A percentile compares a stretch with the other conserved stretches of the same genome.
These are phyloP conservation scores for Osmerus eperlanus DNA, from an alignment of 2,113 vertebrate genomes.

Conservation along the genomic window DNA sequence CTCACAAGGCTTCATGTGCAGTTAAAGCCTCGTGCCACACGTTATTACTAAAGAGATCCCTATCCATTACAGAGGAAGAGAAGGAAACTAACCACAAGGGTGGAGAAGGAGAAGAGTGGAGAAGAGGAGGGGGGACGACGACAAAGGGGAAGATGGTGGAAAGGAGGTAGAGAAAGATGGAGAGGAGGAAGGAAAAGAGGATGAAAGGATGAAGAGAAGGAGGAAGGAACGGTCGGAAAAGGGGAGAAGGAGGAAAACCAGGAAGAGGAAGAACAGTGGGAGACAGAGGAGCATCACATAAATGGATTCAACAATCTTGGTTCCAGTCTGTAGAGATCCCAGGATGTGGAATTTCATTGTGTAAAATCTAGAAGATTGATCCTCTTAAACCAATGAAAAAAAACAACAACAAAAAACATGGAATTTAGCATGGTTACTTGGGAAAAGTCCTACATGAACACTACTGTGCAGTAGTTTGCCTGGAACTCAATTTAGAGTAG, in stretches of 20 bases:
- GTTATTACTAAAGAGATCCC: slow-evolving; percentile 60
- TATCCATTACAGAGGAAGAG: slow-evolving; percentile 52
- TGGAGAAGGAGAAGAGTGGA: background rate
- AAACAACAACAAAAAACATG: background rate
- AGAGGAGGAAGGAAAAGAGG: no score
- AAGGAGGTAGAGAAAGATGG: no score
- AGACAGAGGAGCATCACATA: no score
- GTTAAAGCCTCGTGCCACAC: slow-evolving; percentile 39
- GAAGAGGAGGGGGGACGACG: background rate
- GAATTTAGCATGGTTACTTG: no score
- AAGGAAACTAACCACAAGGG: slow-evolving; percentile 40
- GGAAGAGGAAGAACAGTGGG: no score
- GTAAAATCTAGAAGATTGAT: slow-evolving; percentile 10
- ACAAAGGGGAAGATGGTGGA: no score
- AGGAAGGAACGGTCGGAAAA: no score
- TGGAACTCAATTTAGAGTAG: no score
- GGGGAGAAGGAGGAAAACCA: no score
- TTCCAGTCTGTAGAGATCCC: slow-evolving; percentile 16
- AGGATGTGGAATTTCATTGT: no score
- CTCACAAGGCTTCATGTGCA: slow-evolving; percentile 40
- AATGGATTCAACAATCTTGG: slow-evolving; percentile 12
- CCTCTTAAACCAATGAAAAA: slow-evolving; percentile 65
- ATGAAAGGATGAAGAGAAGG: no score
- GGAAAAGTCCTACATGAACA: no score
- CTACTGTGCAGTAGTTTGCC: background rate